These are phyloP conservation scores for Cichlasoma orientale DNA, from an alignment of 2,797 vertebrate species.

Conservation along the genomic window DNA sequence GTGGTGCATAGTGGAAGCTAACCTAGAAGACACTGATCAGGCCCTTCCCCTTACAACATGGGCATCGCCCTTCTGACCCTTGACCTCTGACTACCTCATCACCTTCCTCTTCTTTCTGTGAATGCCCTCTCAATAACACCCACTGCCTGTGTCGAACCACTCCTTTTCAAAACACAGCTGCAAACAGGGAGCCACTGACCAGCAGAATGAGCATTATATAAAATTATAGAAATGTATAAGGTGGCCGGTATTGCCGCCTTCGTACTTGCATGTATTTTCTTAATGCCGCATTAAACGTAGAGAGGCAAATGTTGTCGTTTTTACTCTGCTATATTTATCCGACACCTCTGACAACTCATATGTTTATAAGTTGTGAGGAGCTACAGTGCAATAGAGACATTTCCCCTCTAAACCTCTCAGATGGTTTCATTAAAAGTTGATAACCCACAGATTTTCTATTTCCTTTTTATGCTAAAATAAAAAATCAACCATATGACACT, in stretches of 20 bases:
- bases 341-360: not conserved
- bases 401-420: not conserved
- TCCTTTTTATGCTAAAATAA: not conserved
- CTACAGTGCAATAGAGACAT: not conserved
- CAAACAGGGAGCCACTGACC: conserved; percentile 35
- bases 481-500: not conserved
- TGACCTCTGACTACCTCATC: conserved; percentile 59
- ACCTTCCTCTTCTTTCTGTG: conserved; percentile 73
- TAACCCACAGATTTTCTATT: not conserved
- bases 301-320: not conserved
- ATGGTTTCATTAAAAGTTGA: conserved; percentile 3
- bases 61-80: conserved; percentile 71
- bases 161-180: conserved; percentile 76
- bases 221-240: not conserved
- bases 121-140: conserved; percentile 79
- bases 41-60: conserved; percentile 60
- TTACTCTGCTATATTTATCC: not conserved
- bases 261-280: not conserved
- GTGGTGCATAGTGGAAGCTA: conserved; percentile 75
- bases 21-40: conserved; percentile 67
- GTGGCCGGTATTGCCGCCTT: not conserved
- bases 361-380: not conserved
- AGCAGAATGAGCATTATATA: conserved; percentile 17
- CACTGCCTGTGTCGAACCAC: conserved; percentile 58
- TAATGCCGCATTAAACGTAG: not conserved